Conservation (phyloP, 2,797 vertebrate genomes). For the Gallinago solitaria region DNA sequence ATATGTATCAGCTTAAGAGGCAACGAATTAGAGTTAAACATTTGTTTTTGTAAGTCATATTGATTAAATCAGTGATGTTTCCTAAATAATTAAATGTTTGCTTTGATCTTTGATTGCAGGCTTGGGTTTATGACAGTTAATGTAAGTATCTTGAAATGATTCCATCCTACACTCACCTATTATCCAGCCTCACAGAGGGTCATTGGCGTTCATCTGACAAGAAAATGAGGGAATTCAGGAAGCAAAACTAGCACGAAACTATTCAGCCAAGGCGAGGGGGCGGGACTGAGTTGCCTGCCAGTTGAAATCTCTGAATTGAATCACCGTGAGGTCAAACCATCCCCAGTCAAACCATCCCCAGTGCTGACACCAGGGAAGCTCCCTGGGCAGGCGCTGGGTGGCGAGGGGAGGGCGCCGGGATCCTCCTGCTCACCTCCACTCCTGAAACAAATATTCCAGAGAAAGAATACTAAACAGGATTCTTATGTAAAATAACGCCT, state of each 20-base stretch:
- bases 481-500: background rate
- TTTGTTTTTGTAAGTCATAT: constrained; percentile 31
- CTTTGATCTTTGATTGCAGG: constrained; percentile 57
- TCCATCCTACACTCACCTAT: background rate
- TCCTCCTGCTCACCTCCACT: background rate
- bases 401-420: background rate
- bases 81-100: constrained; percentile 54
- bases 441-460: background rate
- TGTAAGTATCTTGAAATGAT: background rate
- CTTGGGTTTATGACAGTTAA: constrained; percentile 37
- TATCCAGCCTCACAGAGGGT: background rate
- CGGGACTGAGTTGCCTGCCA: background rate
- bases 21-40: constrained; percentile 20
- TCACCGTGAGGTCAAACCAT: background rate
- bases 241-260: background rate
- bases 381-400: background rate
- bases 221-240: constrained; percentile 50
- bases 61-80: constrained; percentile 60
- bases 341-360: background rate
- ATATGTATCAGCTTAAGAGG: background rate
- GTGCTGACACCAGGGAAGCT: background rate
- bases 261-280: background rate
- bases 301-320: background rate
- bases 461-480: background rate
- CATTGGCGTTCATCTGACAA: constrained; percentile 15